Percentiles rank a stretch among this genome's conserved stretches.
phyloP scores from a whole-genome alignment of 2,888 invertebrate species.

The Entomobrya proxima region DNA sequence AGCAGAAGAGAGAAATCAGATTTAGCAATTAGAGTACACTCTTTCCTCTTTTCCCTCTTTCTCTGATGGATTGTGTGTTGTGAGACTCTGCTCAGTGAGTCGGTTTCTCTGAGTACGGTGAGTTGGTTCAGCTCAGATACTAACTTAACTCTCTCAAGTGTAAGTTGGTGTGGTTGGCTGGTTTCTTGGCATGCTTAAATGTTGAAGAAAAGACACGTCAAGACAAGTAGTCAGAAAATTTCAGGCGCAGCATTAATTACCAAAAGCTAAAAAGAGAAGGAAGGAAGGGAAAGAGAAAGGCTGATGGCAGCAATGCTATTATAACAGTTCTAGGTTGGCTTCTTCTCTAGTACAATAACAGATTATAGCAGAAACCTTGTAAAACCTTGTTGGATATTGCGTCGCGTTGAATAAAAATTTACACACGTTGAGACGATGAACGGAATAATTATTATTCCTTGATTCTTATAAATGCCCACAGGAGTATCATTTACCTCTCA shows the following conservation, averaged over 20 bases:
- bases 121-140: constrained; percentile 12
- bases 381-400: too few relatives aligned
- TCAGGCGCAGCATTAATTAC: constrained; percentile 60
- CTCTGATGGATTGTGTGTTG: constrained; percentile 15
- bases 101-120: neutral
- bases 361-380: too few relatives aligned
- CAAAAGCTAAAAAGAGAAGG: constrained; percentile 36
- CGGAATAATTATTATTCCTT: too few relatives aligned
- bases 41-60: too few relatives aligned
- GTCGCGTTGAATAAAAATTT: too few relatives aligned
- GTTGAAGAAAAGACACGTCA: constrained; percentile 34
- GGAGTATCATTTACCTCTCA: too few relatives aligned
- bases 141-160: constrained; percentile 1
- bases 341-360: neutral
- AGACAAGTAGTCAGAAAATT: constrained; percentile 48
- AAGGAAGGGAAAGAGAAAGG: constrained; percentile 23
- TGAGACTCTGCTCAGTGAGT: neutral
- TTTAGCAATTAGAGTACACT: constrained; percentile 1
- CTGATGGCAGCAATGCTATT: constrained; percentile 24
- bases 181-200: constrained; percentile 44
- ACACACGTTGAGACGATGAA: too few relatives aligned
- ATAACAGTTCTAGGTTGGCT: neutral
- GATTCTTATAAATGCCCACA: too few relatives aligned
- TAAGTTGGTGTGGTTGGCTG: constrained; percentile 36
- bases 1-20: neutral